Conservation (phyloP, 2,888 invertebrate genomes). For the Tenthredo amoena region DNA sequence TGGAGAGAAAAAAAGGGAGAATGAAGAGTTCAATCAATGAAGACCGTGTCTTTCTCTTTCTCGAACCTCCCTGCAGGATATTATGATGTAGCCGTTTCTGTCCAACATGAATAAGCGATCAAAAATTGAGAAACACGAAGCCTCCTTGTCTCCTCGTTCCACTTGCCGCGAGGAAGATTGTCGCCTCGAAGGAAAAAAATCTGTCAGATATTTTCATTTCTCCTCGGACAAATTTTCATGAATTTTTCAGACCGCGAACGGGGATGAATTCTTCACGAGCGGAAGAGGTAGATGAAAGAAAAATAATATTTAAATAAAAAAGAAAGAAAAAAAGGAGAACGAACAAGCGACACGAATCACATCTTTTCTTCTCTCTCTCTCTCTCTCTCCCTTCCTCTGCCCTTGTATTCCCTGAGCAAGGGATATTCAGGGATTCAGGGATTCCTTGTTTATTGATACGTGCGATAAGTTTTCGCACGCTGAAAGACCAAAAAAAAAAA, state of each 20-base stretch:
- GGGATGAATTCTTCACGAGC: not conserved
- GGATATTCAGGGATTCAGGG: not conserved
- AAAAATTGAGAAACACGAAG: constrained; percentile 38
- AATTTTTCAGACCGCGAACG: constrained; percentile 23
- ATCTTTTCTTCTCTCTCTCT: not conserved
- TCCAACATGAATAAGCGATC: constrained; percentile 15
- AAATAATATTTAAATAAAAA: not conserved
- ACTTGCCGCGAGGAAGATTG: not conserved
- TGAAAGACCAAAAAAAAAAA: not conserved
- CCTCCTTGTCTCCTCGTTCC: not conserved
- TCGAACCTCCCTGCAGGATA: not conserved
- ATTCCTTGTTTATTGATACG: too few relatives aligned
- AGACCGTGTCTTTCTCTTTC: not conserved
- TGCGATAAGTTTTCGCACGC: too few relatives aligned
- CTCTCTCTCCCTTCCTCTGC: not conserved
- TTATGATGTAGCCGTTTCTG: constrained; percentile 1
- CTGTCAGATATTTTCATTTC: constrained; percentile 21
- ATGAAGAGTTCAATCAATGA: not conserved
- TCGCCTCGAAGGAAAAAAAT: not conserved
- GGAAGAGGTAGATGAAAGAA: not conserved
- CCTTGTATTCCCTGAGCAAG: not conserved
- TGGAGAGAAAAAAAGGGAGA: not conserved
- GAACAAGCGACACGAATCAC: not conserved
- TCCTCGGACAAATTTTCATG: constrained; percentile 33
- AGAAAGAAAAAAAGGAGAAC: not conserved